Base-by-base conservation (phyloP, 2,888 invertebrate species). In the Leucania comma region DNA sequence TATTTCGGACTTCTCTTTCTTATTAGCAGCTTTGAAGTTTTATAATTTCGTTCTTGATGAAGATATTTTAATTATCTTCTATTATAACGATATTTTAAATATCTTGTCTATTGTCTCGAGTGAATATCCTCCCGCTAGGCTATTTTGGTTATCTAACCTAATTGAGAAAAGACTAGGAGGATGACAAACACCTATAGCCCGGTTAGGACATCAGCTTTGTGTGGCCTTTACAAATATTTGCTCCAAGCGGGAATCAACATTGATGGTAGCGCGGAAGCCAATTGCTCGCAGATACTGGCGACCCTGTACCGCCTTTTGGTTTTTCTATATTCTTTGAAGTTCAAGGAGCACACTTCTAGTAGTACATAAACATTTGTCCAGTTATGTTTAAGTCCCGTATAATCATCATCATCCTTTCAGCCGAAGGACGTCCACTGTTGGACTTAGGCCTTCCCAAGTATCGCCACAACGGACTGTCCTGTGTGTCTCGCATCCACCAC, bases 211-310 rank as follows among this genome's bases (percentile, higher is more conserved):
- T 22, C n/a, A 56, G n/a, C 56, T 48, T 57, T 48, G 22, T 46
- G 32, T 22, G 51, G n/a, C 10, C 12, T 8, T 20, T 35, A 35
- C 14, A 38, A 57, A 57, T 63, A 26, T 38, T 38, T 38, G 10
- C 9, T 57, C 14, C 14, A 3, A 57, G 10, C 24, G 24, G 63
- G 24, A 35, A 57, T 57, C 57, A 56, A 63, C 57, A 57, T 58
- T 35, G 53, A 20, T 20, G 24, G 35, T 26, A 26, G 17, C n/a
- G 35, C 1, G n/a, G 35, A 57, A 63, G 38, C 26, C n/a, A 58
- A 64, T 38, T 4, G 57, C 14, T 61, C 51, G 5, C 17, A 51
- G n/a, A 5, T 1, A 66, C n/a, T 24, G 6, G 8, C 14, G 3
- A n/a, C 12, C 0, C 4, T n/a, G 26, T 22, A 8, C 24, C 10